These are phyloP conservation scores for Rhabdophis nuchalis DNA, from an alignment of 2,797 vertebrate genomes.

Conservation along the genomic window DNA sequence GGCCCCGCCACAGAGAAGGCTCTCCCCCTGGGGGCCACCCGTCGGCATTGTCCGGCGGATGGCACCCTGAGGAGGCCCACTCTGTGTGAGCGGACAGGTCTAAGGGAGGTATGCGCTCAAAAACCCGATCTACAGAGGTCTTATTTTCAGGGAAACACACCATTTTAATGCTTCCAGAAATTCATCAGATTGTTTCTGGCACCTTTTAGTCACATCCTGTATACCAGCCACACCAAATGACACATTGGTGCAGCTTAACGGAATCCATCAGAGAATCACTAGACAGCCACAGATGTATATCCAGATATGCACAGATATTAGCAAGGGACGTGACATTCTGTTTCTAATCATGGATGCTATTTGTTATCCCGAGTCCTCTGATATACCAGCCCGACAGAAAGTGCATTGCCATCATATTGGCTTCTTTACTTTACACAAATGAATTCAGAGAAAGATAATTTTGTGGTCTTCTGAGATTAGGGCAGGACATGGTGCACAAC, in stretches of 20 bases:
- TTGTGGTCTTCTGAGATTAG: neutral
- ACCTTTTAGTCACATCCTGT: neutral
- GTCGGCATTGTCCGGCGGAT: too few species aligned
- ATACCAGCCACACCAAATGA: neutral
- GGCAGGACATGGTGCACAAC: neutral
- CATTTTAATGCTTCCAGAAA: neutral
- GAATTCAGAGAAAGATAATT: neutral
- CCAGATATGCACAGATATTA: neutral
- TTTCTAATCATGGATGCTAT: neutral
- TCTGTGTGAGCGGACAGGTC: too few species aligned
- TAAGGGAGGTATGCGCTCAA: too few species aligned
- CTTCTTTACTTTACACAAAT: neutral
- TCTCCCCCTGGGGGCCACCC: too few species aligned
- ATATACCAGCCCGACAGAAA: neutral
- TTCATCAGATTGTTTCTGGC: neutral
- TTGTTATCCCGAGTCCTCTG: neutral
- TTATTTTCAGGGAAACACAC: too few species aligned
- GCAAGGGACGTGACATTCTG: too few species aligned
- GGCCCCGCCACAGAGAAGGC: too few species aligned
- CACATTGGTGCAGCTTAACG: neutral
- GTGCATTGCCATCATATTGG: neutral
- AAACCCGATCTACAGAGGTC: too few species aligned
- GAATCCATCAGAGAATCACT: neutral
- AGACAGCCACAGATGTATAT: neutral
- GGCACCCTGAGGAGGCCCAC: too few species aligned